These are phyloP conservation scores for Thera obeliscata DNA, from an alignment of 2,888 invertebrate species.

Conservation along the genomic window DNA sequence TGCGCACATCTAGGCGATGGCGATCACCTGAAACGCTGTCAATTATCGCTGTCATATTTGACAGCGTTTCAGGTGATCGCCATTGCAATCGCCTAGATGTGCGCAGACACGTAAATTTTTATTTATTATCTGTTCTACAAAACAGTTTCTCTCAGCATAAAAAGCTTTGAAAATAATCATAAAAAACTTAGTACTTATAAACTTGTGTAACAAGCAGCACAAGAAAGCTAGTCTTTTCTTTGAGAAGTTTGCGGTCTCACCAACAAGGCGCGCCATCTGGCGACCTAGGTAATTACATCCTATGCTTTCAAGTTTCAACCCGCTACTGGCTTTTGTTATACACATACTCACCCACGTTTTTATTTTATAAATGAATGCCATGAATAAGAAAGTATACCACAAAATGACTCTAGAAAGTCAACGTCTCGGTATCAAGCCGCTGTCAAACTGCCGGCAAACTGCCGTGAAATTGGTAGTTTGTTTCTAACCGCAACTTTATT, in stretches of 20 bases:
- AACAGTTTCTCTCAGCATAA: too few relatives aligned
- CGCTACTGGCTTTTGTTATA: conserved; percentile 64
- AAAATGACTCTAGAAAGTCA: conserved; percentile 74
- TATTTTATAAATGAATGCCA: conserved; percentile 67
- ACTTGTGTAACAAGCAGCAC: conserved; percentile 31
- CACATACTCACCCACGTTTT: conserved; percentile 53
- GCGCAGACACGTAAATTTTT: too few relatives aligned
- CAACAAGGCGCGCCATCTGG: conserved; percentile 69
- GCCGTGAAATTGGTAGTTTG: conserved; percentile 73
- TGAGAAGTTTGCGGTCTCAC: conserved; percentile 49
- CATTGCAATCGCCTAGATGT: too few relatives aligned
- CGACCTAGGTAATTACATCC: conserved; percentile 73
- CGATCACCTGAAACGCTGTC: too few relatives aligned
- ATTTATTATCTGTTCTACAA: too few relatives aligned
- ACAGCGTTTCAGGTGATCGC: too few relatives aligned
- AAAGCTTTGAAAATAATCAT: neutral
- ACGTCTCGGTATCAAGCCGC: conserved; percentile 52
- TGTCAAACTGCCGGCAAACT: conserved; percentile 62
- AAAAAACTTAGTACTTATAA: conserved; percentile 17
- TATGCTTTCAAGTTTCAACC: conserved; percentile 72
- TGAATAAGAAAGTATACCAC: conserved; percentile 77
- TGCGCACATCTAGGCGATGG: too few relatives aligned
- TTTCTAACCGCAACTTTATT: conserved; percentile 65
- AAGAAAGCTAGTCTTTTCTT: conserved; percentile 29
- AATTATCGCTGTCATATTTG: too few relatives aligned